Base-by-base conservation (phyloP, 2,888 invertebrate species). In the Heteromyza rotundicornis region DNA sequence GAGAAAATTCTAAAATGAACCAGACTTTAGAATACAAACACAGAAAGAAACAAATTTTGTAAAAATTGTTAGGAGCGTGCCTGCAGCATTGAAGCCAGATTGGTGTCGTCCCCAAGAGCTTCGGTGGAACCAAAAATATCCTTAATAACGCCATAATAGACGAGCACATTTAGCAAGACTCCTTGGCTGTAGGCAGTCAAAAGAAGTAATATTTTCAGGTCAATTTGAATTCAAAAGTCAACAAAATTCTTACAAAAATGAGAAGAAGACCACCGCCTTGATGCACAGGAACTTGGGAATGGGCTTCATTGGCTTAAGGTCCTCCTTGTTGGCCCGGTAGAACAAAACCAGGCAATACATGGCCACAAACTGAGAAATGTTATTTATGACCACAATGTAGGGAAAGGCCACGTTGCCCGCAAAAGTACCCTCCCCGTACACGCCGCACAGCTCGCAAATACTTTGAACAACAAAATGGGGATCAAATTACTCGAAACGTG, bases 301-400 rank as follows among this genome's bases (percentile, higher is more conserved):
- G 0, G 98, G 98, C 78, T 91, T 92, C 92, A 98, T 95, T 3
- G 96, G 96, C 71, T 89, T 89, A 52, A 98, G 84, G 81, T 96
- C 95, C 59, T 79, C 77, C 76, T 89, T 88, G 80, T 94, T 95
- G 2, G 96, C 96, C 82, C 88, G 89, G 80, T 98, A 98, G 84
- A 98, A 98, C 67, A 98, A 86, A 20, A 97, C 93, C 62, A 98
- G 85, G 78, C 96, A 96, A 76, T 98, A 98, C 96, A 98, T 96
- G 17, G 97, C 97, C 64, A 92, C 89, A 84, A 96, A 94, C 82
- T 98, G 98, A 14, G 97, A 96, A 57, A 96, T 82, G 85, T 98
- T 98, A 82, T 97, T 96, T 8, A 92, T 84, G 17, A 91, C 89
- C 65, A 95, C 89, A 78, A 97, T 89, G 78, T 97, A 97, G 0